These are phyloP conservation scores for Melipona beecheii DNA, from an alignment of 2,888 invertebrate species.

Conservation along the genomic window DNA sequence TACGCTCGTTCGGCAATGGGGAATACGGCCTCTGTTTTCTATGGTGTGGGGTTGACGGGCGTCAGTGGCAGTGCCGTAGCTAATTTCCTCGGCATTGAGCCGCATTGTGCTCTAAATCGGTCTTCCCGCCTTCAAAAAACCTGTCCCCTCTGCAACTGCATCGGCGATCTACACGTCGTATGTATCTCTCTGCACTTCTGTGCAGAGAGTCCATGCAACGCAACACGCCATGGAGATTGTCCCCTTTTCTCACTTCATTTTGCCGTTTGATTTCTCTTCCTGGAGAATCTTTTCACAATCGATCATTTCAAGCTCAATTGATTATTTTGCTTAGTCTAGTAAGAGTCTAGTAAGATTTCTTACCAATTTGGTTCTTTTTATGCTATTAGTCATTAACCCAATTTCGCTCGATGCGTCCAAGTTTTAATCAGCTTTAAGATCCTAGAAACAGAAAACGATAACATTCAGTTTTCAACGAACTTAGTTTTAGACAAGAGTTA, in stretches of 20 bases:
- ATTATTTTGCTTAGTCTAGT: too few relatives aligned
- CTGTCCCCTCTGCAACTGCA: conserved; percentile 45
- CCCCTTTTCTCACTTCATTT: background rate
- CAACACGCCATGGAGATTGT: conserved; percentile 13
- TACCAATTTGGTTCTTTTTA: background rate
- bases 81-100: conserved; percentile 82
- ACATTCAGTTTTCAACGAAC: background rate
- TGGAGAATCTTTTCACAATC: background rate
- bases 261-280: background rate
- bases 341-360: background rate
- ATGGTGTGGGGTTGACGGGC: conserved; percentile 78
- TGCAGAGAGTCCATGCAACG: conserved; percentile 43
- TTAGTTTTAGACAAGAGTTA: too few relatives aligned
- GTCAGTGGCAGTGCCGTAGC: conserved; percentile 82
- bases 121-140: conserved; percentile 70
- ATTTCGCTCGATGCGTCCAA: background rate
- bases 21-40: conserved; percentile 56
- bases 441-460: too few relatives aligned
- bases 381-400: background rate
- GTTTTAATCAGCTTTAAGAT: background rate
- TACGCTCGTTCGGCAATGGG: conserved; percentile 16
- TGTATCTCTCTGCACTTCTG: conserved; percentile 14
- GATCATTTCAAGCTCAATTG: background rate
- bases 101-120: conserved; percentile 82
- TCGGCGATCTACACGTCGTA: conserved; percentile 39